A percentile compares a stretch with the other conserved stretches of the same genome.
Evolutionary conservation across 2,888 invertebrate genomes (phyloP).

Genomic region (Sialis fuliginosa): DNA sequence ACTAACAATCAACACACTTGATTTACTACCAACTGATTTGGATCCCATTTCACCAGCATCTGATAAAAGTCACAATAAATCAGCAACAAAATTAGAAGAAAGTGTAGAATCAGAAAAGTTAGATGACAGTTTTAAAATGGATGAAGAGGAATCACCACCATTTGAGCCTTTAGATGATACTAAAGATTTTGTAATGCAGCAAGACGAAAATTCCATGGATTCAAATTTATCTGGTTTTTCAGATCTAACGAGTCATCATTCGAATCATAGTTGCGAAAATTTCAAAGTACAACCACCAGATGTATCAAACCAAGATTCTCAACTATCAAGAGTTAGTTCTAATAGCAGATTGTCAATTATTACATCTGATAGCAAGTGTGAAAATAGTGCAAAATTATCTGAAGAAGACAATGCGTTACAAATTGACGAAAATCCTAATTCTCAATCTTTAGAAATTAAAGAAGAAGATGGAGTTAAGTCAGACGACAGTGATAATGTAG

Average conservation of each 20-base stretch:
- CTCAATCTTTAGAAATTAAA: slow-evolving; percentile 6
- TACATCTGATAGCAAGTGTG: slow-evolving; percentile 27
- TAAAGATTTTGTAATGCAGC: slow-evolving; percentile 16
- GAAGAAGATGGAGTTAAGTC: background rate
- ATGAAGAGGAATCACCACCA: slow-evolving; percentile 45
- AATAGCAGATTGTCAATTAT: slow-evolving; percentile 36
- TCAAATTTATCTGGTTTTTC: slow-evolving; percentile 39
- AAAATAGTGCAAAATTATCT: slow-evolving; percentile 19
- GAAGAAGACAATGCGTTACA: slow-evolving; percentile 19
- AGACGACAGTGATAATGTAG: background rate
- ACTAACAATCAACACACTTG: slow-evolving; percentile 18
- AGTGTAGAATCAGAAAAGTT: slow-evolving; percentile 19
- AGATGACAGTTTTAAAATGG: slow-evolving; percentile 29
- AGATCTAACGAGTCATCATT: slow-evolving; percentile 33
- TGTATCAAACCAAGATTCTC: slow-evolving; percentile 36
- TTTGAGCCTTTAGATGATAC: slow-evolving; percentile 40
- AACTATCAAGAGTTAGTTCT: slow-evolving; percentile 41
- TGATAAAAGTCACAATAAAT: slow-evolving; percentile 33
- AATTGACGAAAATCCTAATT: slow-evolving; percentile 21
- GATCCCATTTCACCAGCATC: slow-evolving; percentile 72
- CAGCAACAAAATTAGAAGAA: slow-evolving; percentile 11
- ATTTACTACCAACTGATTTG: slow-evolving; percentile 54
- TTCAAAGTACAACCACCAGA: slow-evolving; percentile 15
- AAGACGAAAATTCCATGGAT: slow-evolving; percentile 35
- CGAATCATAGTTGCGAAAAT: slow-evolving; percentile 17